Evolutionary conservation across 2,797 vertebrate species (phyloP).

Genomic region (Leuciscus waleckii): DNA sequence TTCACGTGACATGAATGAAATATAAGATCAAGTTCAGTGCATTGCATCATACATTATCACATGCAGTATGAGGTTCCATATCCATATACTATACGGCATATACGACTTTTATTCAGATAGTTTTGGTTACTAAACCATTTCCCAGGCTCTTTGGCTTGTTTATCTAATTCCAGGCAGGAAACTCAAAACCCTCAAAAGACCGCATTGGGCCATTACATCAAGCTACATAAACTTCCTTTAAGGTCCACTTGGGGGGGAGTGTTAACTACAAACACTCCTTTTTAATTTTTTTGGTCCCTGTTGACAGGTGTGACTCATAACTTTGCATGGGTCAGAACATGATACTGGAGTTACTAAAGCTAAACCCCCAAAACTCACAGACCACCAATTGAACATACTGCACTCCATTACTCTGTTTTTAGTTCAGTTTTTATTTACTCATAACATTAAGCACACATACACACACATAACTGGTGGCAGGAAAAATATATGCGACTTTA

Average conservation of each 20-base stretch:
- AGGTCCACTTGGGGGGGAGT: background rate
- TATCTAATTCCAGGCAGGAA: slow-evolving; percentile 41
- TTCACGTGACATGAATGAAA: background rate
- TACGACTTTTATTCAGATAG: background rate
- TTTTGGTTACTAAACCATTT: slow-evolving; percentile 45
- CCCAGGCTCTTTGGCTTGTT: slow-evolving; percentile 47
- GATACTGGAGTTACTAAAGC: background rate
- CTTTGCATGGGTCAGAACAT: background rate
- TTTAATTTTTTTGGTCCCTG: background rate
- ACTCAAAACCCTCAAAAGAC: slow-evolving; percentile 51
- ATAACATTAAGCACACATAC: background rate
- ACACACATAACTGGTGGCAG: background rate
- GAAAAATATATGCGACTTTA: slow-evolving; percentile 5
- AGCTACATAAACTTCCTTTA: slow-evolving; percentile 41
- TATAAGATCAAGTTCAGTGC: background rate
- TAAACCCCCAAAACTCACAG: background rate
- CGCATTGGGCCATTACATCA: slow-evolving; percentile 41
- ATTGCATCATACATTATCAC: background rate
- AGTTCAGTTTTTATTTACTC: background rate
- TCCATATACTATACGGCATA: background rate
- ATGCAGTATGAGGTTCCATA: background rate
- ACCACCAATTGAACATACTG: background rate
- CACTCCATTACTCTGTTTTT: background rate
- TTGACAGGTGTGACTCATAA: slow-evolving; percentile 6
- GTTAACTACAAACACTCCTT: background rate